Evolutionary conservation across 1,140 invertebrate genomes (phyloP), one percentile per base, ranked within the genome.

Genomic region (Dendroctonus valens): DNA sequence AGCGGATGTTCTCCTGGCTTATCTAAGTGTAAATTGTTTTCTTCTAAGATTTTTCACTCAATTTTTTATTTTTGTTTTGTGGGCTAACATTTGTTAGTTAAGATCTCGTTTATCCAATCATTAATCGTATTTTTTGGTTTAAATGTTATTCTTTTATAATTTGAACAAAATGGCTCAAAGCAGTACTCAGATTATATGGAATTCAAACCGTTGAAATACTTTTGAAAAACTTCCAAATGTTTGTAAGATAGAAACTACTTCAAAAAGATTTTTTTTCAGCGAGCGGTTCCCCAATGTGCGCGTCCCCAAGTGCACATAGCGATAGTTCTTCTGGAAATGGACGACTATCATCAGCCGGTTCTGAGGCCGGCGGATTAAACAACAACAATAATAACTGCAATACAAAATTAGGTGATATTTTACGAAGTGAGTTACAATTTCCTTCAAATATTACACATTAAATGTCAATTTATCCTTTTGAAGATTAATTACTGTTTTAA

Each of bases 311-410:
- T 59, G 89, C 88, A 7, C 89, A 91, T 77, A 92, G 90, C 41
- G 90, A 92, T 76, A 90, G 88, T 71, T 91, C 89, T 39, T 91
- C 89, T 41, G 89, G 88, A 68, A 90, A 90, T 50, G 86, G 89
- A 44, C 83, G 89, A 53, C 84, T 91, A 8, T 91, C 89, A 11
- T 91, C 89, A 39, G 88, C 90, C 48, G 87, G 89, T 51, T 91
- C 89, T 49, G 90, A 92, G 81, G 80, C 82, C 70, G 86, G 83
- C 75, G 80, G 85, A 65, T 77, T 86, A 46, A 84, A 86, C 73
- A 84, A 86, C 72, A 87, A 86, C 75, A 89, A 87, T 74, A 90
- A 88, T 70, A 89, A 89, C 72, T 88, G 85, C 77, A 87, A 85
- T 69, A 89, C 86, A 73, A 89, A 89, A 75, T 80, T 88, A 50